Conservation (phyloP, 92 coral and sea anemone species). For the Parazoanthus atlanticus region DNA sequence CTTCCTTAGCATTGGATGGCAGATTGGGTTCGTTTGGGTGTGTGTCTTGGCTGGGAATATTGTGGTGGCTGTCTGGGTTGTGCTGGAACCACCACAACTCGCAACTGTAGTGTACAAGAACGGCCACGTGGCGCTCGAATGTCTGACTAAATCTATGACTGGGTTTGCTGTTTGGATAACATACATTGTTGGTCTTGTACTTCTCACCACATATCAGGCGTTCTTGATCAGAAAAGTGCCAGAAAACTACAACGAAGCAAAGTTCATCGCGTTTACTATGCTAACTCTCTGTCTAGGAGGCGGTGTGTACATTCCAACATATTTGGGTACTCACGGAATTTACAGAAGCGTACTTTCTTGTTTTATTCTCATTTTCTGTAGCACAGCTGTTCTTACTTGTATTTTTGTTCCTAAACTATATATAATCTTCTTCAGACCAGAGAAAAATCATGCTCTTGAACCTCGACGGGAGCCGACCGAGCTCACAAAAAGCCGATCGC, state of each 20-base stretch:
- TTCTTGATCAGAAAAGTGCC: conserved; percentile 87
- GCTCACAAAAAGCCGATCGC: conserved; percentile 2
- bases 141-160: conserved; percentile 46
- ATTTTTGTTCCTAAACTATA: conserved; percentile 73
- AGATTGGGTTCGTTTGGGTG: conserved; percentile 55
- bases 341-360: conserved; percentile 60
- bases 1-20: conserved; percentile 73
- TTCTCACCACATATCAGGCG: conserved; percentile 90
- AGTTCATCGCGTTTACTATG: conserved; percentile 91
- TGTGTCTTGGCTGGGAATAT: conserved; percentile 57
- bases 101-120: conserved; percentile 51
- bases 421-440: conserved; percentile 66
- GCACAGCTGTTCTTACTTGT: conserved; percentile 52
- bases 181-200: conserved; percentile 70
- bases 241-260: conserved; percentile 91
- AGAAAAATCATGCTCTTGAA: conserved; percentile 49
- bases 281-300: conserved; percentile 71
- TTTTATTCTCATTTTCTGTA: conserved; percentile 63
- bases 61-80: conserved; percentile 54
- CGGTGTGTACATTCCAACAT: conserved; percentile 70
- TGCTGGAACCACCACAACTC: conserved; percentile 54
- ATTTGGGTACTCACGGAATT: conserved; percentile 64
- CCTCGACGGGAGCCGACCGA: conserved; percentile 35
- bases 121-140: conserved; percentile 59
- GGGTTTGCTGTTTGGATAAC: conserved; percentile 73